Base-by-base conservation (phyloP, 2,888 invertebrate genomes). In the Halictus quadricinctus region DNA sequence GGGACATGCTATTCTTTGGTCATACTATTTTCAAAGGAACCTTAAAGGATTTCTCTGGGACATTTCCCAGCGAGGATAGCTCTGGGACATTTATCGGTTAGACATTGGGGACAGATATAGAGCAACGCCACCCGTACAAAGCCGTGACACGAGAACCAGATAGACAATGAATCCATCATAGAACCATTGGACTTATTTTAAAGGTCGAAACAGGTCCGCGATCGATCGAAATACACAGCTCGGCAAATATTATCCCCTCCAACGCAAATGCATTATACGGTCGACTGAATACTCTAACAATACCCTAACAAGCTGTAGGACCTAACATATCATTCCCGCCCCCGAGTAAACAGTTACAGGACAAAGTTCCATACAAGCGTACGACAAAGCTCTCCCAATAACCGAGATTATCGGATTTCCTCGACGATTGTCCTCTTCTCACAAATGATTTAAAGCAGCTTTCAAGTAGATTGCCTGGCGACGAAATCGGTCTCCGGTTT, bases 331-430 rank as follows among this genome's bases (percentile, higher is more conserved):
- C 41, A 21, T n/a, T n/a, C 69, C 43, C 69, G 69, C 21, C 12
- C 64, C 36, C 36, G 5, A 46, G 84, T 75, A 72, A 82, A 81
- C 84, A 82, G 75, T 84, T 79, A 54, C 72, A 48, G 43, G 46
- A 64, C 15, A 54, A 78, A 72, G 75, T 41, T 75, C 72, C 48
- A 2, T 18, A 0, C 18, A 50, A 46, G 25, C 25, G 54, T 21
- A 25, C 70, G 50, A 74, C 73, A 77, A 74, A 73, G n/a, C 43
- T 25, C 36, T 58, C 73, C 29, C 69, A 43, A 75, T 75, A 75
- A 50, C 46, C 21, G 54, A 72, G 83, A 82, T 81, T 72, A 76
- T 66, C 60, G 78, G 82, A 84, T 79, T 82, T 75, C 13, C 75
- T 43, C n/a, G 75, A n/a, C 43, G 66, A 82, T 82, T 82, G 78